A percentile compares a stretch with the other conserved stretches of the same genome.
phyloP scores from a whole-genome alignment of 2,888 invertebrate species.

The Anoncus sp. region DNA sequence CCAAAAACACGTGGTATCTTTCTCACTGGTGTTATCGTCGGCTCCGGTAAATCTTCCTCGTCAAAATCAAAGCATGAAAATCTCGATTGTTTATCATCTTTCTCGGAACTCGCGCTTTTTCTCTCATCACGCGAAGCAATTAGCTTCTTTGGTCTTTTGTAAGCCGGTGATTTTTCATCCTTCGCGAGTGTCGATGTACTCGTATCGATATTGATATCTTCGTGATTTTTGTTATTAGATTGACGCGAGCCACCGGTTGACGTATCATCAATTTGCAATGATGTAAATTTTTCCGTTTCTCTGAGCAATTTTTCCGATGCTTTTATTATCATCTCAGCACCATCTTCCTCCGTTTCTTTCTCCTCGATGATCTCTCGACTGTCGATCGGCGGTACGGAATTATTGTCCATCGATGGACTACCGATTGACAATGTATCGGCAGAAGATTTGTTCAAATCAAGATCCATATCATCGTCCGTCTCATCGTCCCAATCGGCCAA shows the following conservation, averaged over 20 bases:
- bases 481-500: constrained; percentile 92
- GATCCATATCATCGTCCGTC: constrained; percentile 83
- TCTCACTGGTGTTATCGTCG: constrained; percentile 84
- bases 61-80: constrained; percentile 92
- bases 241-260: constrained; percentile 42
- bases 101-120: constrained; percentile 61
- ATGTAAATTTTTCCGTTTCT: constrained; percentile 76
- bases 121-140: constrained; percentile 60
- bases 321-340: constrained; percentile 73
- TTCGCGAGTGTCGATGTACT: constrained; percentile 24
- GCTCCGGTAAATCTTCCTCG: constrained; percentile 89
- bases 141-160: constrained; percentile 62
- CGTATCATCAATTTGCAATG: constrained; percentile 66
- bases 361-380: constrained; percentile 39
- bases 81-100: constrained; percentile 77
- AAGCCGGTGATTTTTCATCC: constrained; percentile 55
- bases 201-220: constrained; percentile 47
- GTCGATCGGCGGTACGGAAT: constrained; percentile 22
- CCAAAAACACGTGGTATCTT: constrained; percentile 88
- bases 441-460: constrained; percentile 70
- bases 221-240: constrained; percentile 55
- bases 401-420: constrained; percentile 39
- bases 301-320: constrained; percentile 77
- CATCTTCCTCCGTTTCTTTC: constrained; percentile 60
- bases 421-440: constrained; percentile 56